phyloP scores from a whole-genome alignment of 2,797 vertebrate genomes.

The Taeniopygia guttata region DNA sequence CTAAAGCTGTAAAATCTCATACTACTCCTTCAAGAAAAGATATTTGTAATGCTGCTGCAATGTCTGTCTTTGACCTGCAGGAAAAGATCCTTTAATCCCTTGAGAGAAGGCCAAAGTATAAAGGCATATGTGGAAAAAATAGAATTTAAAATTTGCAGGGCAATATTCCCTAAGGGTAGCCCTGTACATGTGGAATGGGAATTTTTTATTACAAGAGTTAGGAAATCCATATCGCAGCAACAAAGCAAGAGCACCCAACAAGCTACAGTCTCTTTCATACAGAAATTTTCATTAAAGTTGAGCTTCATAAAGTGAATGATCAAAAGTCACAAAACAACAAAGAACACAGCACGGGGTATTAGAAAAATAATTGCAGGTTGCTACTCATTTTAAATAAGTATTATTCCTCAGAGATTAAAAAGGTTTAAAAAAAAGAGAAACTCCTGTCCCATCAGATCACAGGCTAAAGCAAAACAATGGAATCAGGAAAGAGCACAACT shows the following conservation, averaged over 20 bases:
- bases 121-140: not conserved
- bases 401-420: not conserved
- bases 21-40: not conserved
- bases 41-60: not conserved
- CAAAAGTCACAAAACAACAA: not conserved
- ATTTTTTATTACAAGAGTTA: not conserved
- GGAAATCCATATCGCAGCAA: not conserved
- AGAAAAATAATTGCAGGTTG: not conserved
- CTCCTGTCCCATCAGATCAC: not conserved
- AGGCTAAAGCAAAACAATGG: not conserved
- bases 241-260: not conserved
- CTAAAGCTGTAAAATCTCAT: not conserved
- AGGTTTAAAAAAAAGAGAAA: not conserved
- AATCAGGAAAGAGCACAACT: fast-evolving
- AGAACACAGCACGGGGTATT: fast-evolving
- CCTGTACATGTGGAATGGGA: fast-evolving
- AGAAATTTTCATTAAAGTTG: not conserved
- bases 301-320: not conserved
- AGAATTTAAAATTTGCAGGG: not conserved
- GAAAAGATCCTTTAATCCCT: not conserved
- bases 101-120: not conserved
- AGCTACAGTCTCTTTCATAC: not conserved
- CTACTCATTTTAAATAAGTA: not conserved
- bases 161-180: not conserved
- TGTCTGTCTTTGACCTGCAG: not conserved